phyloP scores from a whole-genome alignment of 2,113 vertebrate species.

The Castor canadensis region DNA sequence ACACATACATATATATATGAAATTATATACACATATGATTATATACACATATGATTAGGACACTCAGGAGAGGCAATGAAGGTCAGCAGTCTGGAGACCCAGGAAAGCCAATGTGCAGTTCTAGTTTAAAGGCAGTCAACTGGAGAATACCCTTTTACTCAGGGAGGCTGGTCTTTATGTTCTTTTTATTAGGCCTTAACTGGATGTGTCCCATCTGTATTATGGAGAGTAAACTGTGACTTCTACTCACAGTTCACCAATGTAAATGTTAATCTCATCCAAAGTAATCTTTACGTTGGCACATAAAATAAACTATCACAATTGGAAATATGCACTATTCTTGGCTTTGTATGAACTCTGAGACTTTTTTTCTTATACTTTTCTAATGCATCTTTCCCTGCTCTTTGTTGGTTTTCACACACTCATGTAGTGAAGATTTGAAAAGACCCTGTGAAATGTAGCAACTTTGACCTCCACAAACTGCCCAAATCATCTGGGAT shows the following conservation, averaged over 20 bases:
- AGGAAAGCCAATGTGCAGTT: background rate
- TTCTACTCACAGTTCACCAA: background rate
- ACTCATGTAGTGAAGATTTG: background rate
- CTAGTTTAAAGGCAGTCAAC: background rate
- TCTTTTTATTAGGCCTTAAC: background rate
- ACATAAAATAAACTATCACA: background rate
- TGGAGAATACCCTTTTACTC: background rate
- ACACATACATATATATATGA: too few species aligned
- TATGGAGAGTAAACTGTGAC: background rate
- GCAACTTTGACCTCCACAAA: background rate
- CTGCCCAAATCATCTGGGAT: background rate
- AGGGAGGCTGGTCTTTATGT: background rate
- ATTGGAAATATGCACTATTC: conserved; percentile 22
- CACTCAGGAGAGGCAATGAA: background rate
- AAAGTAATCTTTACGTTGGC: background rate
- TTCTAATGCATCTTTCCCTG: background rate
- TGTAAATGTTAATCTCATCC: conserved; percentile 27
- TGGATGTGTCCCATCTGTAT: background rate
- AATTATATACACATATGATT: too few species aligned
- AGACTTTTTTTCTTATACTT: background rate
- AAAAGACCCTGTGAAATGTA: background rate
- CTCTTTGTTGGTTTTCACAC: background rate
- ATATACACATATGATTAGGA: background rate
- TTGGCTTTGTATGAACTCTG: background rate
- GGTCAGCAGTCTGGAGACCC: background rate